Percentiles rank a stretch among this genome's conserved stretches.
Evolutionary conservation across 2,113 vertebrate genomes (phyloP).

Genomic region (Embiotoca jacksoni): DNA sequence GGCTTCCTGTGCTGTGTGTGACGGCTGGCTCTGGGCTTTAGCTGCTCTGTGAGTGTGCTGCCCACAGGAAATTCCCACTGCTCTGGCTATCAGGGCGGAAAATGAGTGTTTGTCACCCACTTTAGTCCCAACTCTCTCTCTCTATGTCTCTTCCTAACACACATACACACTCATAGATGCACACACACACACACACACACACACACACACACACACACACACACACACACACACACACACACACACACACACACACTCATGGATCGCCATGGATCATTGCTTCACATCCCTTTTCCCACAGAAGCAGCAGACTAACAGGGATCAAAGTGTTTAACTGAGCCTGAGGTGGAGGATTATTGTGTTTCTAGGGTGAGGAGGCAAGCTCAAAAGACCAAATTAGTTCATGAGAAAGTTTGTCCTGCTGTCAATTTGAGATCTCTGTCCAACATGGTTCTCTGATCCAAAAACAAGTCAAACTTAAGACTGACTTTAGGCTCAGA

Average conservation of each 20-base stretch:
- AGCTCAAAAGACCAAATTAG: conserved; percentile 25
- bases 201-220: conserved; percentile 10
- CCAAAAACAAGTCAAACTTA: neutral
- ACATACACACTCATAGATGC: neutral
- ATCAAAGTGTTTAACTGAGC: conserved; percentile 63
- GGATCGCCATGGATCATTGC: conserved; percentile 51
- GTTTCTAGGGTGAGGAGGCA: conserved; percentile 45
- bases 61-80: conserved; percentile 84
- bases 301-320: conserved; percentile 38
- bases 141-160: conserved; percentile 22
- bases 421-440: neutral
- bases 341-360: conserved; percentile 46
- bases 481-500: neutral
- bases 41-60: conserved; percentile 69
- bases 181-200: conserved; percentile 19
- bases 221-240: conserved; percentile 25
- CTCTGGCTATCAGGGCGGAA: conserved; percentile 83
- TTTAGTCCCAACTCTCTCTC: conserved; percentile 60
- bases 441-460: neutral
- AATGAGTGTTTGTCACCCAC: conserved; percentile 82
- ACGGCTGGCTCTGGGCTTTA: conserved; percentile 28
- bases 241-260: neutral
- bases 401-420: conserved; percentile 50
- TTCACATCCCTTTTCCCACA: conserved; percentile 67
- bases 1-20: conserved; percentile 15